Conservation (phyloP, 64 coral and sea anemone genomes). For the Montipora efflorescens region DNA sequence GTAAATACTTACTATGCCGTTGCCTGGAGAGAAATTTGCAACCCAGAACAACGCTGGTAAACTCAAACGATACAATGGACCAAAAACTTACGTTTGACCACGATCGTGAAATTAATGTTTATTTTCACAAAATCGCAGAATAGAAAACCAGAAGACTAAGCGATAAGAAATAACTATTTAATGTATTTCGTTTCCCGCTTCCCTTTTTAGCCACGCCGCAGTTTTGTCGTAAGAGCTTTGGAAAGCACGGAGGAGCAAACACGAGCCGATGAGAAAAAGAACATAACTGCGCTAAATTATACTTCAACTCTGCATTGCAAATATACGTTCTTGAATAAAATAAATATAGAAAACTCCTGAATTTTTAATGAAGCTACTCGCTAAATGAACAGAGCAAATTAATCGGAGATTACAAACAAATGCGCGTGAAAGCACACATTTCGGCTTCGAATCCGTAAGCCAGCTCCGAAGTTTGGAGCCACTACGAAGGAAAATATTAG, state of each 20-base stretch:
- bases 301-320: not conserved
- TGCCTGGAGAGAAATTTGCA: no score
- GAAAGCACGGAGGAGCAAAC: not conserved
- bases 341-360: not conserved
- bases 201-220: not conserved
- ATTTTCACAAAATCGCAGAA: conserved; percentile 6
- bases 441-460: not conserved
- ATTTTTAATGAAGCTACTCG: conserved; percentile 32
- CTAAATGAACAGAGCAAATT: conserved; percentile 45
- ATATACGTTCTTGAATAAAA: not conserved
- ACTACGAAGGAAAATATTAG: not conserved
- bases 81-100: not conserved
- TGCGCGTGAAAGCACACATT: not conserved
- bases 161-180: conserved; percentile 23
- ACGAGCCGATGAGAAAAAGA: not conserved
- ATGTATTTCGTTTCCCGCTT: conserved; percentile 1
- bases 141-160: conserved; percentile 27
- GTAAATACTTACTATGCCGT: no score
- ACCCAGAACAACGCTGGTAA: not conserved
- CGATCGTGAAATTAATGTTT: conserved; percentile 19
- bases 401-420: conserved; percentile 18
- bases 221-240: not conserved
- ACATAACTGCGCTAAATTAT: not conserved
- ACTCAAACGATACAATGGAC: not conserved
- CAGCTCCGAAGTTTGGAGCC: not conserved